Percentiles rank a stretch among this genome's conserved stretches.
Conservation (phyloP, 2,888 invertebrate genomes). For the Cephus nigrinus region DNA sequence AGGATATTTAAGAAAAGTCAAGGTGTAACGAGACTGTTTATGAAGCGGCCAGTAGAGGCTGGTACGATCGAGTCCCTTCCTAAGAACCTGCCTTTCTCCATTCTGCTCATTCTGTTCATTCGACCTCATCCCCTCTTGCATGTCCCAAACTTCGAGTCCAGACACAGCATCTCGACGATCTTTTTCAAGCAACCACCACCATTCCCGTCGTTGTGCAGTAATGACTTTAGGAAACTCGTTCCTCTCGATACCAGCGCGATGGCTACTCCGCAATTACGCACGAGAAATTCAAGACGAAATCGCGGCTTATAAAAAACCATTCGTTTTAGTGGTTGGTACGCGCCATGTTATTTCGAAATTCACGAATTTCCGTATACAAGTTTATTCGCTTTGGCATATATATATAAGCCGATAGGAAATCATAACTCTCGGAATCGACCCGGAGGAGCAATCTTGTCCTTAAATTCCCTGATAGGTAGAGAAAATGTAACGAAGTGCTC, state of each 20-base stretch:
- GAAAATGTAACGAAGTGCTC: background rate
- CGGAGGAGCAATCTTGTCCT: background rate
- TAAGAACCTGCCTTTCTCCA: slow-evolving; percentile 35
- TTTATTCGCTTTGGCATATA: background rate
- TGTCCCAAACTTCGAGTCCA: slow-evolving; percentile 28
- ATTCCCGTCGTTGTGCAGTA: slow-evolving; percentile 39
- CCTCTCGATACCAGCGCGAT: slow-evolving; percentile 15
- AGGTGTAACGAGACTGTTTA: slow-evolving; percentile 41
- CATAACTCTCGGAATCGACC: background rate
- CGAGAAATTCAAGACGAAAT: background rate
- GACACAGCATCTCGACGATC: slow-evolving; percentile 43
- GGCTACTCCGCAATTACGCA: background rate
- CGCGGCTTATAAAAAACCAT: background rate
- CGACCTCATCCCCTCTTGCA: slow-evolving; percentile 24
- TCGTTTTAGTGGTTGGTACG: background rate
- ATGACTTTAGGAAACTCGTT: slow-evolving; percentile 46
- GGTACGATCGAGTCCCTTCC: slow-evolving; percentile 42
- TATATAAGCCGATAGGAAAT: background rate
- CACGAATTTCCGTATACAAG: background rate
- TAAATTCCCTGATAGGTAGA: background rate
- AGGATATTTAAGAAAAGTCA: slow-evolving; percentile 43
- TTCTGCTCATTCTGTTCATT: slow-evolving; percentile 14
- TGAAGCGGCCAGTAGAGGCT: slow-evolving; percentile 38
- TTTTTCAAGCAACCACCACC: slow-evolving; percentile 41
- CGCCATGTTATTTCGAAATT: background rate